Base-by-base conservation (phyloP, 2,797 vertebrate species). In the Chelon labrosus region DNA sequence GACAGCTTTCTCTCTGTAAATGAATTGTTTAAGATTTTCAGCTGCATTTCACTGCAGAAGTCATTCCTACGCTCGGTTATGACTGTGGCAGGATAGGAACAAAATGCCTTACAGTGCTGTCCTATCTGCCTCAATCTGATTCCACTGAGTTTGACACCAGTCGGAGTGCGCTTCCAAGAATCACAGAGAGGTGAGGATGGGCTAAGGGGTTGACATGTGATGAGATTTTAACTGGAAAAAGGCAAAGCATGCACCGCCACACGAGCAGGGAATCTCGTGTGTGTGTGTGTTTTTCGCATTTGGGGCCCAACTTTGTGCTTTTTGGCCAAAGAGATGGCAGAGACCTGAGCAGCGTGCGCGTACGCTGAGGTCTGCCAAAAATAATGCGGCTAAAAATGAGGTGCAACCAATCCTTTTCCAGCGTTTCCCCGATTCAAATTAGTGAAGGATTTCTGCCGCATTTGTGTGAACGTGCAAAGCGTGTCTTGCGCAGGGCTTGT, bases 221-320 rank as follows among this genome's bases (percentile, higher is more conserved):
- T 47, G 41, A 71, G 67, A 74, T 35, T 72, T 65, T 67, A 56
- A 65, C 46, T 63, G 57, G 76, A 71, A 72, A 71, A 62, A 70
- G 49, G 55, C 60, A 16, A 56, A 69, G 65, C 37, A 19, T 60
- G 68, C 60, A 47, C 62, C 51, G 44, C 71, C 59, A 67, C 44
- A 64, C 2, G 1, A 71, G 69, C 31, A 52, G 17, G 35, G 17
- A 8, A 47, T n/a, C 16, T 3, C 42, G 22, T 17, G 20, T 46
- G 31, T 65, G 22, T 27, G 20, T 41, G 38, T 67, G 35, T 57
- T 53, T 62, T 19, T 68, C 61, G 39, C 4, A 3, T 77, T 62
- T 46, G 7, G 77, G 93, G 86, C 91, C 91, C 91, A 90, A 79
- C 90, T 93, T 75, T 90, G 89, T 90, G 54, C 51, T 39, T 89